These are phyloP conservation scores for Conistra vaccinii DNA, from an alignment of 2,888 invertebrate genomes.

Conservation along the genomic window DNA sequence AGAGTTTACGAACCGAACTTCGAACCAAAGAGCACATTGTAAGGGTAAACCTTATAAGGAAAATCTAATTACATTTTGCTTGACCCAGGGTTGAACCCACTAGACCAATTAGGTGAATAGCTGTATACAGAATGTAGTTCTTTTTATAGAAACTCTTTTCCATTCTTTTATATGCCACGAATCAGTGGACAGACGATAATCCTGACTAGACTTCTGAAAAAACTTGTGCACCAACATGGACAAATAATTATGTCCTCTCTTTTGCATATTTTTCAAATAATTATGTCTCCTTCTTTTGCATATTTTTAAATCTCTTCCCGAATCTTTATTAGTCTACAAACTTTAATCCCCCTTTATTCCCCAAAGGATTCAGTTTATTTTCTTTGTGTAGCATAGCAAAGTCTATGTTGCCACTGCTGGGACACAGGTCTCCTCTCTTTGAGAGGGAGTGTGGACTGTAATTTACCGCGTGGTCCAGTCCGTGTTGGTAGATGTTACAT, in stretches of 20 bases:
- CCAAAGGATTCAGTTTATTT: neutral
- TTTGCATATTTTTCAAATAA: too few species aligned
- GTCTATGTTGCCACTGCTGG: too few species aligned
- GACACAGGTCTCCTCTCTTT: too few species aligned
- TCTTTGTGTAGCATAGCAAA: too few species aligned
- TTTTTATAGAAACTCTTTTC: conserved; percentile 12
- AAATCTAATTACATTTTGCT: conserved; percentile 46
- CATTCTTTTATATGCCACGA: neutral
- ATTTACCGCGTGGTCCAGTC: too few species aligned
- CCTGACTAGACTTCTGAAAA: neutral
- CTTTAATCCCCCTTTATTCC: neutral
- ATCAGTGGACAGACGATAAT: neutral
- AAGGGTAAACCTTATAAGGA: conserved; percentile 39
- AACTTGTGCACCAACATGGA: neutral
- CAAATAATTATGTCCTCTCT: neutral
- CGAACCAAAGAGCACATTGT: conserved; percentile 25
- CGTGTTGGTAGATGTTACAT: too few species aligned
- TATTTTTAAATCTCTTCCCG: conserved; percentile 6
- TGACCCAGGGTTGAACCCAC: conserved; percentile 41
- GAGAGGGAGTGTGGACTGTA: too few species aligned
- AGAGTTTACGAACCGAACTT: conserved; percentile 37
- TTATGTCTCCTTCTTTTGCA: neutral
- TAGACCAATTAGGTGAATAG: conserved; percentile 46
- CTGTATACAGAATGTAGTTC: conserved; percentile 25
- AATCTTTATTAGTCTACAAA: conserved; percentile 17